Evolutionary conservation across 2,113 vertebrate genomes (phyloP), one percentile per base, ranked within the genome.

Genomic region (Vulpes ferrilata): DNA sequence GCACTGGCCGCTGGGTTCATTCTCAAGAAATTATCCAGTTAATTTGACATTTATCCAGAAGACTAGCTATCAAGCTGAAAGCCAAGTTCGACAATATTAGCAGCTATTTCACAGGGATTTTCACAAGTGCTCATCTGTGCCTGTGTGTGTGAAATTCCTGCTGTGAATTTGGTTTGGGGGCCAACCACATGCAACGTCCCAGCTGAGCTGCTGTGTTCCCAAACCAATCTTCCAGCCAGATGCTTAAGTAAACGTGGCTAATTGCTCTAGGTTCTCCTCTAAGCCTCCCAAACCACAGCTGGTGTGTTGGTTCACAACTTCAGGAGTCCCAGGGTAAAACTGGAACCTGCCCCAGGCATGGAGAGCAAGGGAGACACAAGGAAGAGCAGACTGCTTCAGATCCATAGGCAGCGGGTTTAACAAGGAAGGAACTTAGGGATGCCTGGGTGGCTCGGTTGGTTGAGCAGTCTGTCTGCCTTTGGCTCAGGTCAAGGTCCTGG

Each of bases 11-110:
- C 16, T 35, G 15, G 27, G 10, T 76, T 93, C 57, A 84, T 85
- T 81, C 60, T 90, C 73, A 92, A 60, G 32, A 25, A 88, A 92
- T 93, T 96, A 93, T 17, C 69, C 48, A 71, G 17, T 84, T 95
- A 92, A 96, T 91, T 83, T 95, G 79, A 82, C 74, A 84, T 80
- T 96, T 93, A 91, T 89, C n/a, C 35, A 64, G 65, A 94, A 97
- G 59, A 78, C 25, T 71, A 76, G 25, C 55, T 38, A 94, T 30
- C 1, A 80, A 53, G 32, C 19, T 30, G 32, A 81, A 90, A 92
- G 30, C 25, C 84, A 90, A 82, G 62, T 93, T 86, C 64, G 69
- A 71, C n/a, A 79, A n/a, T 59, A 94, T 93, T 25, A 95, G n/a
- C 80, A 82, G 51, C 22, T 60, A 59, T 96, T 96, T 96, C 92